phyloP scores from a whole-genome alignment of 2,888 invertebrate species.

The Trimorus sp. region DNA sequence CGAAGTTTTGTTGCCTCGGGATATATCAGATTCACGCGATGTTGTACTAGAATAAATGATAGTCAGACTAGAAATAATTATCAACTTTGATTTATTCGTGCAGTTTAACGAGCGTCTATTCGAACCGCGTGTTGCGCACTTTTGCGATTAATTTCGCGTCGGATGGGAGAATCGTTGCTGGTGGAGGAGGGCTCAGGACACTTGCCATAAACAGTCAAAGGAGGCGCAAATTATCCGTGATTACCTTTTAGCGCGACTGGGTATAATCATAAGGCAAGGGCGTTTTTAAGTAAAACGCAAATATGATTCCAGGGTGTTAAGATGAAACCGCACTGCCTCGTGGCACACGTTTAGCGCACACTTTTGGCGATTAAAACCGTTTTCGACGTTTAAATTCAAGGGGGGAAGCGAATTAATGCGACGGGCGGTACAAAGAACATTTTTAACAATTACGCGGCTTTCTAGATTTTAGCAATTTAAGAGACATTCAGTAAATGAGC shows the following conservation, averaged over 20 bases:
- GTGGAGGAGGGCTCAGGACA: too few relatives aligned
- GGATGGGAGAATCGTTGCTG: too few relatives aligned
- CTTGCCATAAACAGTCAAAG: too few relatives aligned
- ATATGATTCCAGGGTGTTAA: not conserved
- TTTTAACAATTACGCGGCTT: conserved; percentile 12
- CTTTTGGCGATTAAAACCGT: conserved; percentile 3
- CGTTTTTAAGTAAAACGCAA: not conserved
- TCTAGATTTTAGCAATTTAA: not conserved
- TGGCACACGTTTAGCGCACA: not conserved
- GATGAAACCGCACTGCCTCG: not conserved
- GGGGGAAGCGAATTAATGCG: not conserved
- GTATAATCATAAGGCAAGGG: not conserved
- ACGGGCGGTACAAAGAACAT: conserved; percentile 5
- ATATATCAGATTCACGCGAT: conserved; percentile 2
- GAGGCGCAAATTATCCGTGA: too few relatives aligned
- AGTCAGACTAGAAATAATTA: conserved; percentile 4
- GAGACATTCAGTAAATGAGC: conserved; percentile 6
- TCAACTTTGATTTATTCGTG: not conserved
- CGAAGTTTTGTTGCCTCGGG: not conserved
- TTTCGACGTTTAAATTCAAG: not conserved
- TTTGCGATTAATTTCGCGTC: not conserved
- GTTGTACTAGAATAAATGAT: conserved; percentile 2
- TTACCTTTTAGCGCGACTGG: too few relatives aligned
- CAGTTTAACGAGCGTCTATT: too few relatives aligned
- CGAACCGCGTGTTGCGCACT: not conserved